phyloP scores from a whole-genome alignment of 2,888 invertebrate genomes.

The Eilema griseolum region DNA sequence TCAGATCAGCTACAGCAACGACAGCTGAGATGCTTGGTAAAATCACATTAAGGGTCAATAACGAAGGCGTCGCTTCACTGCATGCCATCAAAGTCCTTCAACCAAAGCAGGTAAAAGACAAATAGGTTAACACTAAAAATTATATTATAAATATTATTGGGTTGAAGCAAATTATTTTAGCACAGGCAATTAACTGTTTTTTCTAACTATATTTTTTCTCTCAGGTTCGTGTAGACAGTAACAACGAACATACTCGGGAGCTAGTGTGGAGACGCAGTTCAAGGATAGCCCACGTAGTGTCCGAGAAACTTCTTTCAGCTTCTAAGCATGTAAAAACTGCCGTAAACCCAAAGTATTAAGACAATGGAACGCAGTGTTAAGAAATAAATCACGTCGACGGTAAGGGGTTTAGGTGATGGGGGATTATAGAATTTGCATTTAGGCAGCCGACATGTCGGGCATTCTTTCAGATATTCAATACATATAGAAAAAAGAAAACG shows the following conservation, averaged over 20 bases:
- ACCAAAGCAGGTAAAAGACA: constrained; percentile 91
- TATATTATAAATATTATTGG: background rate
- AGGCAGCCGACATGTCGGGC: constrained; percentile 49
- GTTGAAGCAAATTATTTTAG: background rate
- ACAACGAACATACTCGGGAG: constrained; percentile 94
- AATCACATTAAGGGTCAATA: constrained; percentile 91
- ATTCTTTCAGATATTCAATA: constrained; percentile 17
- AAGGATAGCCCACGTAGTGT: constrained; percentile 94
- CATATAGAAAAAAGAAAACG: background rate
- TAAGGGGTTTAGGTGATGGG: constrained; percentile 43
- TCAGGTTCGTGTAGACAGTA: constrained; percentile 94
- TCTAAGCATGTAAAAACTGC: constrained; percentile 80
- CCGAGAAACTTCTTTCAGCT: constrained; percentile 90
- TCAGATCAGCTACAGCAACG: constrained; percentile 95
- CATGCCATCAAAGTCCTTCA: constrained; percentile 95
- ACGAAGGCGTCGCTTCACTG: constrained; percentile 93
- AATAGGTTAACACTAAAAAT: background rate
- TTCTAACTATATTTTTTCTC: constrained; percentile 22
- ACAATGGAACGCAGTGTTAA: constrained; percentile 11
- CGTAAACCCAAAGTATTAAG: constrained; percentile 56
- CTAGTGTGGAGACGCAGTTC: constrained; percentile 94
- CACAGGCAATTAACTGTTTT: background rate
- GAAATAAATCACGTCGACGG: constrained; percentile 14
- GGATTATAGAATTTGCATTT: constrained; percentile 39
- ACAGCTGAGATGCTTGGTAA: constrained; percentile 95